A percentile compares a stretch with the other conserved stretches of the same genome.
These are phyloP conservation scores for Sprattus sprattus DNA, from an alignment of 2,113 vertebrate genomes.

Conservation along the genomic window DNA sequence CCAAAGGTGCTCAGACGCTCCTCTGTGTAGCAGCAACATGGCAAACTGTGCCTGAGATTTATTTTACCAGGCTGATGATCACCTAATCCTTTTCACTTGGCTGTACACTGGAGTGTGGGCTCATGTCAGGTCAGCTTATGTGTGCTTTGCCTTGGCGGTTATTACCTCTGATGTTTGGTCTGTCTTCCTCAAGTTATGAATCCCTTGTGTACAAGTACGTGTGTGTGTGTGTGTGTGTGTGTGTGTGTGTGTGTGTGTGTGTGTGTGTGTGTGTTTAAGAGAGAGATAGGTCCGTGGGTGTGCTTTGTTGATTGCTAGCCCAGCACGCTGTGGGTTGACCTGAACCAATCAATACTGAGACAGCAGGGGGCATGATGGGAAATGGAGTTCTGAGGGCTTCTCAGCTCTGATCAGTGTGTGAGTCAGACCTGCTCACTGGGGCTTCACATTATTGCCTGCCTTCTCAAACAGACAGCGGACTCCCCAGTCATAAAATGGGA, in stretches of 20 bases:
- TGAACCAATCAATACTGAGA: not conserved
- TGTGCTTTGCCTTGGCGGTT: not conserved
- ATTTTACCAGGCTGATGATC: not conserved
- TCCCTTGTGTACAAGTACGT: not conserved
- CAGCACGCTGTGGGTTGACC: not conserved
- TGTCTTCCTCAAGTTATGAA: not conserved
- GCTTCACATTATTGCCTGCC: not conserved
- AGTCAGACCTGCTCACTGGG: not conserved
- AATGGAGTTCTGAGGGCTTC: conserved; percentile 22
- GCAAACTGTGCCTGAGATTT: not conserved
- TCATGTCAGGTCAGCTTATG: conserved; percentile 6
- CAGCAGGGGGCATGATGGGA: conserved; percentile 18
- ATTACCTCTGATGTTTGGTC: conserved; percentile 3
- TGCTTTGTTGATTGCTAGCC: not conserved
- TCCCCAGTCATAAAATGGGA: not conserved
- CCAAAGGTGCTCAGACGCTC: not conserved
- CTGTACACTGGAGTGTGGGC: not conserved
- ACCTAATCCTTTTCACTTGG: not conserved
- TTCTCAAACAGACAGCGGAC: not conserved
- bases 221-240: not conserved
- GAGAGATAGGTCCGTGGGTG: not conserved
- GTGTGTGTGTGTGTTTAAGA: conserved; percentile 12
- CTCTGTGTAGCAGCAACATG: not conserved
- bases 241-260: conserved; percentile 20
- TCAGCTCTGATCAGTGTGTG: conserved; percentile 20